Conservation (phyloP, 2,888 invertebrate genomes). For the Rhyacophila evoluta region DNA sequence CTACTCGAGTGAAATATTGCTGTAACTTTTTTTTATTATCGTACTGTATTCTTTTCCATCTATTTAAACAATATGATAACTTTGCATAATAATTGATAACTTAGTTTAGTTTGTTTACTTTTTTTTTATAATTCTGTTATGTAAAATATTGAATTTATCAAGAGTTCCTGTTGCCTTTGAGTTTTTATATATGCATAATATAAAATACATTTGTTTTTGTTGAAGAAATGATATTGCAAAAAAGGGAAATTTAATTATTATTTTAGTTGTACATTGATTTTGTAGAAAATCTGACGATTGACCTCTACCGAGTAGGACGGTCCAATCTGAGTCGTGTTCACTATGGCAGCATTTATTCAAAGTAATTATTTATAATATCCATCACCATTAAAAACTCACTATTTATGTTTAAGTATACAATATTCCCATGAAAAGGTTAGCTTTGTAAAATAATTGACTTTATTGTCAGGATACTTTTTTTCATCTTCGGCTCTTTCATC, state of each 20-base stretch:
- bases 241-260: conserved; percentile 11
- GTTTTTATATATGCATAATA: background rate
- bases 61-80: background rate
- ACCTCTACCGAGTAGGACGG: background rate
- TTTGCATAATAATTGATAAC: background rate
- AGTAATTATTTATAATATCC: background rate
- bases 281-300: background rate
- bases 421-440: background rate
- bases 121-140: conserved; percentile 2
- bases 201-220: background rate
- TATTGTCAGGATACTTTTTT: background rate
- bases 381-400: background rate
- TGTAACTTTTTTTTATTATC: background rate
- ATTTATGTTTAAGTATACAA: background rate
- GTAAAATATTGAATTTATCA: conserved; percentile 23
- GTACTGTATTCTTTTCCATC: background rate
- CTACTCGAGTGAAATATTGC: background rate
- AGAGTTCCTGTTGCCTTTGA: conserved; percentile 38
- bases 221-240: background rate
- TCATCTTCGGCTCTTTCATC: no score
- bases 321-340: background rate
- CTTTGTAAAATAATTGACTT: no score
- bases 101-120: background rate
- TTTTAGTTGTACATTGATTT: background rate
- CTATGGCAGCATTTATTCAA: conserved; percentile 2